Base-by-base conservation (phyloP, 53 echinoderm and acorn worm genomes). In the Mesocentrotus franciscanus region DNA sequence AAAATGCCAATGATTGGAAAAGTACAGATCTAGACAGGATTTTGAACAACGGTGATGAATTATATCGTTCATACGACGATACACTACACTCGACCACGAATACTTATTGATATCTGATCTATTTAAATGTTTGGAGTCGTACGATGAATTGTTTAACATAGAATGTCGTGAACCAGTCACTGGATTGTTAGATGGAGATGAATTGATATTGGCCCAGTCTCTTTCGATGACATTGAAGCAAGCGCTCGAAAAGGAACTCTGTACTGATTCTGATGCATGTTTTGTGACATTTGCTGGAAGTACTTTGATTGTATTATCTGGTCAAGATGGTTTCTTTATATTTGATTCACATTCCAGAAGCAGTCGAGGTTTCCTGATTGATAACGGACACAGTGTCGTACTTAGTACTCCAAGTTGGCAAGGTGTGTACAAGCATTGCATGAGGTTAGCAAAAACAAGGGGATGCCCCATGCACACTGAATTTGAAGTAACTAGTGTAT, bases 1-100 rank as follows among this genome's bases (percentile, higher is more conserved):
- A 85, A 85, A 85, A 85, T 85, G 85, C 85, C 42, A 26, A 56
- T 1, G 42, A 49, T 85, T 85, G 85, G 85, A 85, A 85, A 9
- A 26, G 76, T 76, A 56, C 78, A 12, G 57, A 93, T 93, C 78
- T 60, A 93, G 93, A 78, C 27, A 93, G 10, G 61, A 74, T 78
- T 78, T 15, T 75, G 20, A 56, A 30, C 27, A 76, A 55, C 29
- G 42, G 61, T 55, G 55, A 85, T 56, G 85, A 85, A 85, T 22
- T 85, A 55, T 85, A 85, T 55, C 42, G 85, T 55, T 85, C 56
- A 85, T 42, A 20, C 49, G 85, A 24, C 55, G 22, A 7, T 56
- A 0, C 42, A 55, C 42, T 49, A 0, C 85, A 24, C 85, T 5
- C 20, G 85, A 42, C 0, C 0, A 76, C 10, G 85, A 85, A 20